Evolutionary conservation across 2,888 invertebrate species (phyloP).

Genomic region (Agrotis exclamationis): DNA sequence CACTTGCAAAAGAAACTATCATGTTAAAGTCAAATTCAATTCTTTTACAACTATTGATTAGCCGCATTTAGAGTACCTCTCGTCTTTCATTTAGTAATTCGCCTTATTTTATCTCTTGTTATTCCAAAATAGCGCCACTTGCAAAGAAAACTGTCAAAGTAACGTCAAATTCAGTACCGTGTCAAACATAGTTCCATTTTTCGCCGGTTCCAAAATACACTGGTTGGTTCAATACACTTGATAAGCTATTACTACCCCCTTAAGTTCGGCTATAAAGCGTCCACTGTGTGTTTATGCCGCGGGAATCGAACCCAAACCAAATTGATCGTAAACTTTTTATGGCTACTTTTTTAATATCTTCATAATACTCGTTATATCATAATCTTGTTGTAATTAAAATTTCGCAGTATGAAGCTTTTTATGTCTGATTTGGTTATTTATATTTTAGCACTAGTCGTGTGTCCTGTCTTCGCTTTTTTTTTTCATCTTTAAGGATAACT

Average conservation of each 20-base stretch:
- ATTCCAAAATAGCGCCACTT: constrained; percentile 12
- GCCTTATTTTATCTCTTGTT: neutral
- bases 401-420: constrained; percentile 52
- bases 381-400: constrained; percentile 58
- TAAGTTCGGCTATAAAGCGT: constrained; percentile 37
- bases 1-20: constrained; percentile 13
- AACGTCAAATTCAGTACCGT: constrained; percentile 16
- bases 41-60: neutral
- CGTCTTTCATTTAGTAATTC: too few species aligned
- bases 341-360: constrained; percentile 54
- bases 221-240: constrained; percentile 34
- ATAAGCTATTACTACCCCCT: constrained; percentile 39
- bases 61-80: neutral
- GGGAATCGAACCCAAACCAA: constrained; percentile 67
- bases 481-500: too few species aligned
- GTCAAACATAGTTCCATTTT: constrained; percentile 9
- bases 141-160: constrained; percentile 4
- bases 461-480: constrained; percentile 1
- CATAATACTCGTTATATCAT: constrained; percentile 37
- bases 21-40: constrained; percentile 1
- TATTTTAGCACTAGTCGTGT: neutral
- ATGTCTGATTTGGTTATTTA: constrained; percentile 52
- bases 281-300: constrained; percentile 65
- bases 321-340: constrained; percentile 75
- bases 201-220: constrained; percentile 21